Percentiles rank a stretch among this genome's conserved stretches.
Conservation (phyloP, 1,140 invertebrate genomes). For the Listronotus bonariensis region DNA sequence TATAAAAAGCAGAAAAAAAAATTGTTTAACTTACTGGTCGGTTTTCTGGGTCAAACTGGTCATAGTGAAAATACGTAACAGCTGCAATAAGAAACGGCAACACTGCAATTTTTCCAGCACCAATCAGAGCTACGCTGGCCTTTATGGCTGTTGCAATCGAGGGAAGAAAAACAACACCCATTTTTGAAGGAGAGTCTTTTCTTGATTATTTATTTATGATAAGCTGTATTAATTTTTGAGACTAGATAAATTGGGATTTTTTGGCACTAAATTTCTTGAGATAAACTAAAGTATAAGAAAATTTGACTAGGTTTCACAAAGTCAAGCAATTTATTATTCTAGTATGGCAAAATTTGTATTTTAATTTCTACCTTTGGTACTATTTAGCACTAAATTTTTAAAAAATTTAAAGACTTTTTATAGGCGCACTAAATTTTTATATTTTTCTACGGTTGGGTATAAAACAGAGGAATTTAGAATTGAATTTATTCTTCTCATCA, state of each 20-base stretch:
- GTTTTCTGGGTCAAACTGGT: constrained; percentile 83
- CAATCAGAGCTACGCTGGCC: constrained; percentile 68
- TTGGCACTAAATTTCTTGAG: too few species aligned
- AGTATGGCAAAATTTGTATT: constrained; percentile 8
- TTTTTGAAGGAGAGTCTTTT: constrained; percentile 5
- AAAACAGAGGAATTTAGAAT: too few species aligned
- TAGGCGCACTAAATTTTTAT: too few species aligned
- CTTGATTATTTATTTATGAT: background rate
- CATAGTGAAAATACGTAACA: constrained; percentile 84
- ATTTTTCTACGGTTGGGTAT: too few species aligned
- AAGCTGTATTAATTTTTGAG: background rate
- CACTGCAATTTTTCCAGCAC: constrained; percentile 72
- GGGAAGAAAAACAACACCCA: constrained; percentile 38
- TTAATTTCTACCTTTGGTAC: background rate
- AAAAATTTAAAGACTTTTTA: too few species aligned
- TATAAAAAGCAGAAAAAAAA: too few species aligned
- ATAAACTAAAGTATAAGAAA: too few species aligned
- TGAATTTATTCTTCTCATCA: too few species aligned
- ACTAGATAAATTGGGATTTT: background rate
- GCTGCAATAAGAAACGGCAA: constrained; percentile 77
- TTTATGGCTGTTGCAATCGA: constrained; percentile 63
- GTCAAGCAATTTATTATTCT: background rate
- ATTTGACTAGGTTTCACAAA: background rate
- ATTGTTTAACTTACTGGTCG: constrained; percentile 63
- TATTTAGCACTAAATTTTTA: too few species aligned